Conservation (phyloP, 2,888 invertebrate genomes). For the Ochropleura leucogaster region DNA sequence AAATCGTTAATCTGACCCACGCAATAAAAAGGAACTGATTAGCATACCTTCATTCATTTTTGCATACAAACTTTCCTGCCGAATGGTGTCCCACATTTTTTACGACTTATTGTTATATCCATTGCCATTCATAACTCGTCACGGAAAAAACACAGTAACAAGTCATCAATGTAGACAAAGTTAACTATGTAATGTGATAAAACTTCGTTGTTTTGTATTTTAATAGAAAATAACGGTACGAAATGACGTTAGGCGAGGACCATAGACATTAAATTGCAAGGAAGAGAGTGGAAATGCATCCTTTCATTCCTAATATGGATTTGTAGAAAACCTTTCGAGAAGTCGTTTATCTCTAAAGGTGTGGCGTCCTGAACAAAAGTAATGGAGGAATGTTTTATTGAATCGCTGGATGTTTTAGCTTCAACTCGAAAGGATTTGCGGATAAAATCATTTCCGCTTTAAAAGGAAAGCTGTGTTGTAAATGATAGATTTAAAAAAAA, state of each 20-base stretch:
- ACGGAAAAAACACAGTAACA: slow-evolving; percentile 8
- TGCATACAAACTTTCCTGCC: slow-evolving; percentile 58
- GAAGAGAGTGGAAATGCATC: slow-evolving; percentile 35
- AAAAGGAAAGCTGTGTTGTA: background rate
- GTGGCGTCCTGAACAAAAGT: background rate
- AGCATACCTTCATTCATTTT: slow-evolving; percentile 46
- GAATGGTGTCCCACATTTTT: slow-evolving; percentile 54
- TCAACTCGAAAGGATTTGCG: background rate
- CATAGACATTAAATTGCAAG: slow-evolving; percentile 39
- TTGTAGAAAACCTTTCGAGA: slow-evolving; percentile 32
- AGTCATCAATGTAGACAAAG: slow-evolving; percentile 11
- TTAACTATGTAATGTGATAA: slow-evolving; percentile 18
- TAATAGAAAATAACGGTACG: slow-evolving; percentile 21
- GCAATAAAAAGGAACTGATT: slow-evolving; percentile 44
- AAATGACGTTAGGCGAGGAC: background rate
- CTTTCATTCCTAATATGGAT: slow-evolving; percentile 21
- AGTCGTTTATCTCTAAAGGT: slow-evolving; percentile 31
- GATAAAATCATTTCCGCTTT: slow-evolving; percentile 3
- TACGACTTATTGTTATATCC: slow-evolving; percentile 54
- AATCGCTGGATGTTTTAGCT: slow-evolving; percentile 9
- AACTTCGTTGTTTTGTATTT: slow-evolving; percentile 12
- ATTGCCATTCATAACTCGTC: slow-evolving; percentile 57
- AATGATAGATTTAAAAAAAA: no score
- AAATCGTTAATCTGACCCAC: slow-evolving; percentile 32
- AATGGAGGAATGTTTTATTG: slow-evolving; percentile 1